Base-by-base conservation (phyloP, 2,113 vertebrate genomes). In the Melanerpes aurifrons region DNA sequence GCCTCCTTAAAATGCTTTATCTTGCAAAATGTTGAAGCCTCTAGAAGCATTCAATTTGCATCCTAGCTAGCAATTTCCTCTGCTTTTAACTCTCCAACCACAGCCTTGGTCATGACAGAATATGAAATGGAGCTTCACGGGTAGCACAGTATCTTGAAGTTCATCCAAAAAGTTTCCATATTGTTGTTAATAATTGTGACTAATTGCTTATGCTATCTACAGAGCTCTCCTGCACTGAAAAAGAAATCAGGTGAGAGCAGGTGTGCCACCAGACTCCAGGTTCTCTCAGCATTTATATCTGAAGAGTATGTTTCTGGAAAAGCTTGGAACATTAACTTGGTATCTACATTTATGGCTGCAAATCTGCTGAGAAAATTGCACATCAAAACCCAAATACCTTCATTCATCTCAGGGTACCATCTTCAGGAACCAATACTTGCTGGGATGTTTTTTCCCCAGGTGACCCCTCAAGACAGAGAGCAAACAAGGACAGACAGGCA, bases 21-120 rank as follows among this genome's bases (percentile, higher is more conserved):
- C 89, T 28, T 37, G 35, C 78, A 82, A 95, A 96, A 19, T 47
- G 15, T 62, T 77, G 61, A 87, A 90, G 50, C 14, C 26, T 20
- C 26, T 59, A 72, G 40, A 86, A 90, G 75, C 40, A 50, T 90
- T 88, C 29, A 18, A 1, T 76, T 75, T 79, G 56, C 56, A 63
- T 84, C 63, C 70, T 43, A 72, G 40, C 47, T 69, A 75, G 63
- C 31, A 75, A 90, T 89, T 82, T 72, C 20, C 28, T 91, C 64
- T 82, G n/a, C 43, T 91, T 81, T 63, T 69, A 58, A 63, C 29
- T 66, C 40, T 76, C 56, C 67, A 69, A 20, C 43, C 28, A 31
- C 13, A 84, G 26, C 17, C n/a, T 67, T 86, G 37, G 17, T 35
- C 29, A 15, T 2, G 2, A 62, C 29, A 63, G 48, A 72, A 58